A percentile compares a stretch with the other conserved stretches of the same genome.
phyloP scores from a whole-genome alignment of 2,888 invertebrate genomes.

The Trichacis sp. region DNA sequence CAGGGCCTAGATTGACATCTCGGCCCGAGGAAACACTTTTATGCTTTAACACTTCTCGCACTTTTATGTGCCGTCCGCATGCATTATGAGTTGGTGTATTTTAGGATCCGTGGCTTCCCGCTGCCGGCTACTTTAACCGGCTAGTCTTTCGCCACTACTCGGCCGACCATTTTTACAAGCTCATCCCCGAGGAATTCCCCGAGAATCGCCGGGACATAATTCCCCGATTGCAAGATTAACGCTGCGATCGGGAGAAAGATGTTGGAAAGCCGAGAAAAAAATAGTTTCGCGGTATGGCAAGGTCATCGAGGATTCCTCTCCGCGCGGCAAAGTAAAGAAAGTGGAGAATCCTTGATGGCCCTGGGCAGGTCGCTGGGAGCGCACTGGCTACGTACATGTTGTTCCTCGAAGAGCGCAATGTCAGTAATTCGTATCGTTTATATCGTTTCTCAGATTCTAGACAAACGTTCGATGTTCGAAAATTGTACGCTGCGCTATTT shows the following conservation, averaged over 20 bases:
- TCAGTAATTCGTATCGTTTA: conserved; percentile 12
- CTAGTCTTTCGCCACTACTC: too few relatives aligned
- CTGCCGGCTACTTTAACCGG: too few relatives aligned
- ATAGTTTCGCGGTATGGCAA: neutral
- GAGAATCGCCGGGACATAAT: too few relatives aligned
- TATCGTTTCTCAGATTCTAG: conserved; percentile 17
- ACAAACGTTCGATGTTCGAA: conserved; percentile 16
- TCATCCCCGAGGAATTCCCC: too few relatives aligned
- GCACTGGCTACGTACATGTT: neutral
- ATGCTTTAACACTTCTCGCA: too few relatives aligned
- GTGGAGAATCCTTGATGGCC: neutral
- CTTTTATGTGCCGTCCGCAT: conserved; percentile 61
- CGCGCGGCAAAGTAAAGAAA: too few relatives aligned
- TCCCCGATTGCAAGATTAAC: too few relatives aligned
- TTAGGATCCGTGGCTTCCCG: conserved; percentile 55
- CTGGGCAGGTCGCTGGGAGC: conserved; percentile 5
- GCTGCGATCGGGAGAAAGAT: neutral
- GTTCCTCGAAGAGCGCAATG: conserved; percentile 5
- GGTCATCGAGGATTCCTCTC: neutral
- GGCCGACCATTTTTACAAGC: too few relatives aligned
- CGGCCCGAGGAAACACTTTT: too few relatives aligned
- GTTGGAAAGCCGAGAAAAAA: neutral
- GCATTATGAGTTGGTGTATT: conserved; percentile 47
- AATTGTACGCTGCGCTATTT: conserved; percentile 15
- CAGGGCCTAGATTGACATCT: conserved; percentile 58